Evolutionary conservation across 23 tunicate genomes (phyloP).

Genomic region (Aplidium turbinatum): DNA sequence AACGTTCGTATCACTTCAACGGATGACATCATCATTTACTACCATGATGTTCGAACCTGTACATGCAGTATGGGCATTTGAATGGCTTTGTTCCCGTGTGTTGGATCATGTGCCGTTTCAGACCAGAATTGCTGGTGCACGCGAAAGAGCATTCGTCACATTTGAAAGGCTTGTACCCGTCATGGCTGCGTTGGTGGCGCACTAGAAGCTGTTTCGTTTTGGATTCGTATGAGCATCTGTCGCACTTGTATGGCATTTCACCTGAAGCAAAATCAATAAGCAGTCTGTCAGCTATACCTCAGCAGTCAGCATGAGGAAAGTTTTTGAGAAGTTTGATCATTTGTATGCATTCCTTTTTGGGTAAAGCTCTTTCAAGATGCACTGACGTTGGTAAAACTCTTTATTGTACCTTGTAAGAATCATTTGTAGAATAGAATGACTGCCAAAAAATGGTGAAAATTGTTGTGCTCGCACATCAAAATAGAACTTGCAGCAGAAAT

Average conservation of each 20-base stretch:
- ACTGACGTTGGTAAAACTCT: no score
- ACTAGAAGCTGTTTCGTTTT: slow-evolving; percentile 44
- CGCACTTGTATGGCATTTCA: slow-evolving; percentile 73
- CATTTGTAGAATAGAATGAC: no score
- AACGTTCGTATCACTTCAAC: neutral
- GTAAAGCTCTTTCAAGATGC: no score
- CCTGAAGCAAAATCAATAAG: slow-evolving; percentile 54
- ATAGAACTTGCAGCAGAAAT: no score
- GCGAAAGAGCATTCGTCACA: slow-evolving; percentile 48
- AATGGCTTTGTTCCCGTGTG: slow-evolving; percentile 74
- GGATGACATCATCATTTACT: neutral
- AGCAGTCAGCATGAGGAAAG: no score
- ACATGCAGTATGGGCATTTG: slow-evolving; percentile 82
- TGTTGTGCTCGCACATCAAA: no score
- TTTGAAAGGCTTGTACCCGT: slow-evolving; percentile 49
- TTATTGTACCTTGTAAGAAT: no score
- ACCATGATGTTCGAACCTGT: slow-evolving; percentile 52
- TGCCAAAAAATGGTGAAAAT: no score
- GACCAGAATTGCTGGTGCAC: slow-evolving; percentile 33
- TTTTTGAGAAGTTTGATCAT: no score
- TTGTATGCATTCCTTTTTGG: no score
- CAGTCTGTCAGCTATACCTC: no score
- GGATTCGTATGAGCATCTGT: slow-evolving; percentile 48
- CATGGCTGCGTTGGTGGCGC: slow-evolving; percentile 64
- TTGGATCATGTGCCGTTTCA: slow-evolving; percentile 63